Percentiles rank a stretch among this genome's conserved stretches.
These are phyloP conservation scores for Rhagonycha lutea DNA, from an alignment of 2,888 invertebrate genomes.

Conservation along the genomic window DNA sequence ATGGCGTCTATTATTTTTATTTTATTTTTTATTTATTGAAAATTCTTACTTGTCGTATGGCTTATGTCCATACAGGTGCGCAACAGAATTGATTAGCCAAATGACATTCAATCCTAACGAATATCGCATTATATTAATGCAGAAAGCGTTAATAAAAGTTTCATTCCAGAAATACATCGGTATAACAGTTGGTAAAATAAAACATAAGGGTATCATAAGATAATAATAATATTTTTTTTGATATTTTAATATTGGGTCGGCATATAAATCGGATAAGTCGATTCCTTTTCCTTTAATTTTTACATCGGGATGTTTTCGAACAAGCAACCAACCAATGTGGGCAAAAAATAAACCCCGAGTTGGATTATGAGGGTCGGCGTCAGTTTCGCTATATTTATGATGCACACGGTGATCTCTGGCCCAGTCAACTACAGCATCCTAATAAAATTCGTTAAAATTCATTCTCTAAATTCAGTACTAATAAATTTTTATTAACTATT, in stretches of 20 bases:
- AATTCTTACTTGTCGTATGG: conserved; percentile 71
- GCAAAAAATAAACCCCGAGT: conserved; percentile 94
- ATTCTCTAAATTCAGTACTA: too few relatives aligned
- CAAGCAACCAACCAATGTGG: conserved; percentile 92
- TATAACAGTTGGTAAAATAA: conserved; percentile 73
- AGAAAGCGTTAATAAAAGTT: conserved; percentile 66
- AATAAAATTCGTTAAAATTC: conserved; percentile 8
- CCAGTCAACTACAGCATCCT: conserved; percentile 80
- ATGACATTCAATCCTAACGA: background rate
- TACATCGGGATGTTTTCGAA: conserved; percentile 88
- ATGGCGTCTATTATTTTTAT: background rate
- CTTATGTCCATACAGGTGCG: conserved; percentile 76
- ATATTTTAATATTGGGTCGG: conserved; percentile 82
- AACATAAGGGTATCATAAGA: conserved; percentile 76
- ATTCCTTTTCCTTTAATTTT: conserved; percentile 82
- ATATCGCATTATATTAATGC: conserved; percentile 76
- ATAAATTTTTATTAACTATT: background rate
- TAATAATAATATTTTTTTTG: conserved; percentile 85
- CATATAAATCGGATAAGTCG: conserved; percentile 80
- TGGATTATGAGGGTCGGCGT: conserved; percentile 92
- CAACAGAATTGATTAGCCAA: conserved; percentile 69
- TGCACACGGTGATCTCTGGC: conserved; percentile 82
- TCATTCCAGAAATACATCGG: conserved; percentile 83
- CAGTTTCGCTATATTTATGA: conserved; percentile 91
- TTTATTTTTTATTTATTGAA: background rate